Evolutionary conservation across 2,113 vertebrate genomes (phyloP).

Genomic region (Emberiza fucata): DNA sequence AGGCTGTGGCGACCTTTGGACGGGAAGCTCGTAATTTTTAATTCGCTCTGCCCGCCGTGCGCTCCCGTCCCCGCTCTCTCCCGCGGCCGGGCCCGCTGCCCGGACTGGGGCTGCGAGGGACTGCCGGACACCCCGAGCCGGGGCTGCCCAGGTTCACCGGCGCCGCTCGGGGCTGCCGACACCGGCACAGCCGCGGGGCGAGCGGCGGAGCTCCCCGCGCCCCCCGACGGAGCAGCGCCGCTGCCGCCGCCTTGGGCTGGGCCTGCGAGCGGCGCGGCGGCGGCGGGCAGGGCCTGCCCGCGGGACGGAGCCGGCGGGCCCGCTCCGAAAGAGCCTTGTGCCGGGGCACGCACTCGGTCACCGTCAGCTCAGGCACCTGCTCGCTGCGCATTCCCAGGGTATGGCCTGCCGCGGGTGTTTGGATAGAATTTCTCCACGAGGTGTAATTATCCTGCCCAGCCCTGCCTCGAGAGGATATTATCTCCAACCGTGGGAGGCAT

Average conservation of each 20-base stretch:
- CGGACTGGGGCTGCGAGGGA: no score
- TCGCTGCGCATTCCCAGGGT: rapidly evolving
- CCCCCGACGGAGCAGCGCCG: no score
- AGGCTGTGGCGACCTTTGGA: neutral
- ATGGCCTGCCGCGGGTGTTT: no score
- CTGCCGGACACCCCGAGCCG: no score
- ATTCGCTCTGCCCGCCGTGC: rapidly evolving
- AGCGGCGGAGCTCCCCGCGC: neutral
- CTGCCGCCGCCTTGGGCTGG: neutral
- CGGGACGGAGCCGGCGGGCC: neutral
- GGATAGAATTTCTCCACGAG: neutral
- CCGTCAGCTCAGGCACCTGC: neutral
- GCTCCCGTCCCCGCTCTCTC: neutral
- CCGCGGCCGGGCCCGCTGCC: neutral
- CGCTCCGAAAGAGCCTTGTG: rapidly evolving
- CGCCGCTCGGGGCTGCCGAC: no score
- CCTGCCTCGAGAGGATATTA: neutral
- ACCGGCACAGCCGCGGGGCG: rapidly evolving
- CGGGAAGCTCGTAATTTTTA: neutral
- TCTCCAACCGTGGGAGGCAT: no score
- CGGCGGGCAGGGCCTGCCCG: neutral
- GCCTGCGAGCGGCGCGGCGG: neutral
- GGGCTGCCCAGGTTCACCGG: no score
- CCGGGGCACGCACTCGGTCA: rapidly evolving
- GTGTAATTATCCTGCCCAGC: neutral